These are phyloP conservation scores for Cynopterus brachyotis DNA, from an alignment of 2,113 vertebrate species.

Conservation along the genomic window DNA sequence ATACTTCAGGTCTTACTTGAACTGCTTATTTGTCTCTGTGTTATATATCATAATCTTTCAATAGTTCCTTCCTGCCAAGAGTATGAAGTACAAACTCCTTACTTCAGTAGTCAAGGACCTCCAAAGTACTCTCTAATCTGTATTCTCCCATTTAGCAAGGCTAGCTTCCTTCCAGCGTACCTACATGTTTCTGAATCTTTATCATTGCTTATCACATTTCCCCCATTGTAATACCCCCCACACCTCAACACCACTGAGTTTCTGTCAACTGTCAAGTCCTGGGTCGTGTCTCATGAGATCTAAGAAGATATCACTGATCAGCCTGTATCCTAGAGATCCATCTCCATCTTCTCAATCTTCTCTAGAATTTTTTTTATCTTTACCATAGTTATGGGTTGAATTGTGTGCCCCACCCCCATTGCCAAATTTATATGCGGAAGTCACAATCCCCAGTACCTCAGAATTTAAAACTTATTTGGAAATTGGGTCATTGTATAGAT, in stretches of 20 bases:
- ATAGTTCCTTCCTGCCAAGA: conserved; percentile 51
- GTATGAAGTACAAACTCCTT: conserved; percentile 32
- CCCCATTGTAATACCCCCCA: accelerated
- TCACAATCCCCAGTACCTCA: background rate
- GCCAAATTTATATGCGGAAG: background rate
- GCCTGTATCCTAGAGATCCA: background rate
- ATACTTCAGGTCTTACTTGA: conserved; percentile 19
- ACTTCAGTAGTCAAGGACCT: conserved; percentile 1
- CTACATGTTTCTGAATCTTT: background rate
- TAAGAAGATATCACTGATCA: background rate
- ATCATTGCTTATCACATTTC: background rate
- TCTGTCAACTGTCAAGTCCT: background rate
- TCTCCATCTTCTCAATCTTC: background rate
- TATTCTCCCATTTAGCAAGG: background rate
- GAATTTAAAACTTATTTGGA: background rate
- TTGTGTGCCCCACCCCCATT: background rate
- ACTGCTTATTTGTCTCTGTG: conserved; percentile 41
- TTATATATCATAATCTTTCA: conserved; percentile 34
- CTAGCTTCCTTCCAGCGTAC: background rate
- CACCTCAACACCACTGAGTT: background rate
- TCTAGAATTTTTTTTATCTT: background rate
- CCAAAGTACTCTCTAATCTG: background rate
- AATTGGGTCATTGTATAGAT: background rate
- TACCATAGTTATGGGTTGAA: background rate
- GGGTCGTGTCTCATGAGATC: background rate